A percentile compares a stretch with the other conserved stretches of the same genome.
phyloP scores from a whole-genome alignment of 2,888 invertebrate genomes.

The Hylaea fasciaria region DNA sequence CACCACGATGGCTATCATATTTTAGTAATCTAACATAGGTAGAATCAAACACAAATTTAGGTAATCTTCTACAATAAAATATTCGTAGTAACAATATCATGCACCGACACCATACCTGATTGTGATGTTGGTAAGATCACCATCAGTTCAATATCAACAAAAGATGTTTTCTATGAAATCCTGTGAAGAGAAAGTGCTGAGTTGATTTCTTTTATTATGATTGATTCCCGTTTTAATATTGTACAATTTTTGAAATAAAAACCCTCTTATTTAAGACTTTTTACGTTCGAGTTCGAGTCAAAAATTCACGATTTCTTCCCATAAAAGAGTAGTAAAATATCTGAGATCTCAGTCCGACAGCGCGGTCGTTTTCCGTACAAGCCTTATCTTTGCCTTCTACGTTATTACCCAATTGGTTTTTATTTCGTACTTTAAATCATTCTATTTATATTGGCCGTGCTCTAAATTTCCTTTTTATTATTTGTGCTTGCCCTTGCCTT shows the following conservation, averaged over 20 bases:
- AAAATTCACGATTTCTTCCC: conserved; percentile 32
- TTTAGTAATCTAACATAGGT: too few relatives aligned
- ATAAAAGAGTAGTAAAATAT: conserved; percentile 35
- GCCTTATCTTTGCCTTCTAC: conserved; percentile 32
- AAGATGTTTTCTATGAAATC: neutral
- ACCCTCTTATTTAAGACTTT: conserved; percentile 14
- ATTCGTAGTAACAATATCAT: too few relatives aligned
- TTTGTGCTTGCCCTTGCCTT: conserved; percentile 1
- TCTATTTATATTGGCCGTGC: conserved; percentile 28
- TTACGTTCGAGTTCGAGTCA: conserved; percentile 30
- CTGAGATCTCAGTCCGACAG: conserved; percentile 31
- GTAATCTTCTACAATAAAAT: too few relatives aligned
- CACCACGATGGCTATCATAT: too few relatives aligned
- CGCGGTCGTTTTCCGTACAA: conserved; percentile 31
- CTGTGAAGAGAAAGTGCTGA: neutral
- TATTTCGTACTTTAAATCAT: conserved; percentile 36
- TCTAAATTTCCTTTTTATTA: conserved; percentile 23
- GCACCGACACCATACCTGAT: too few relatives aligned
- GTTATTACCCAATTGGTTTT: conserved; percentile 37
- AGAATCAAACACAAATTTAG: too few relatives aligned
- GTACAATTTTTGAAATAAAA: conserved; percentile 30
- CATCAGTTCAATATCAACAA: too few relatives aligned
- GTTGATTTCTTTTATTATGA: conserved; percentile 20
- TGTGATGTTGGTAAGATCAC: too few relatives aligned
- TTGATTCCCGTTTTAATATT: conserved; percentile 27